Evolutionary conservation across 2,888 invertebrate species (phyloP).

Genomic region (Gryllus longicercus): DNA sequence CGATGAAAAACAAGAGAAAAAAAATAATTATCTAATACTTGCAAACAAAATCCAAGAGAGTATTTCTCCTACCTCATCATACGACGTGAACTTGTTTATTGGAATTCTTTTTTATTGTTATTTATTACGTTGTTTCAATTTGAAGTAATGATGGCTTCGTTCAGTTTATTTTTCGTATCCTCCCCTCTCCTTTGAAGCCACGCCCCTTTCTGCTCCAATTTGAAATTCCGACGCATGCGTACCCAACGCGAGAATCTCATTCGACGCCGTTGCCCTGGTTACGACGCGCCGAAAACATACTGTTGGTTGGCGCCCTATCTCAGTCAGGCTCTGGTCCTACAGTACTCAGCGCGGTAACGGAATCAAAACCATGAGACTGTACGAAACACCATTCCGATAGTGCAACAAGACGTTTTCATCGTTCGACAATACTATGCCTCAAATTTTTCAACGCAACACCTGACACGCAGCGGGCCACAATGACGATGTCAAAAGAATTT

Average conservation of each 20-base stretch:
- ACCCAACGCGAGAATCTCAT: not conserved
- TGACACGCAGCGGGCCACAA: not conserved
- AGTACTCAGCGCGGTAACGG: constrained; percentile 17
- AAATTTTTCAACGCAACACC: not conserved
- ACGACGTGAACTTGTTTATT: too few species aligned
- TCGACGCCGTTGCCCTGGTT: not conserved
- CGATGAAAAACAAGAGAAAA: too few species aligned
- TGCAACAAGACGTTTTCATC: not conserved
- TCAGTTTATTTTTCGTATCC: too few species aligned
- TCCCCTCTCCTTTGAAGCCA: not conserved
- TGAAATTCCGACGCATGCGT: constrained; percentile 1
- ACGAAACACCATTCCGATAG: not conserved
- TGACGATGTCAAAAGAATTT: not conserved
- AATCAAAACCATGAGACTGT: constrained; percentile 1
- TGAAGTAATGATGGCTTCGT: too few species aligned
- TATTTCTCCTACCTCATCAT: too few species aligned
- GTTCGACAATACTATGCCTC: not conserved
- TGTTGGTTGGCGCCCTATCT: not conserved
- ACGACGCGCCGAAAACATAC: constrained; percentile 9
- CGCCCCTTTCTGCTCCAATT: constrained; percentile 4
- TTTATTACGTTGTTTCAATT: too few species aligned
- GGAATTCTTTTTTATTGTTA: too few species aligned
- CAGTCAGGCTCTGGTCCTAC: constrained; percentile 17
- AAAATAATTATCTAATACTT: too few species aligned
- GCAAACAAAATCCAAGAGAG: too few species aligned